Evolutionary conservation across 2,113 vertebrate genomes (phyloP).

Genomic region (Tupaia chinensis): DNA sequence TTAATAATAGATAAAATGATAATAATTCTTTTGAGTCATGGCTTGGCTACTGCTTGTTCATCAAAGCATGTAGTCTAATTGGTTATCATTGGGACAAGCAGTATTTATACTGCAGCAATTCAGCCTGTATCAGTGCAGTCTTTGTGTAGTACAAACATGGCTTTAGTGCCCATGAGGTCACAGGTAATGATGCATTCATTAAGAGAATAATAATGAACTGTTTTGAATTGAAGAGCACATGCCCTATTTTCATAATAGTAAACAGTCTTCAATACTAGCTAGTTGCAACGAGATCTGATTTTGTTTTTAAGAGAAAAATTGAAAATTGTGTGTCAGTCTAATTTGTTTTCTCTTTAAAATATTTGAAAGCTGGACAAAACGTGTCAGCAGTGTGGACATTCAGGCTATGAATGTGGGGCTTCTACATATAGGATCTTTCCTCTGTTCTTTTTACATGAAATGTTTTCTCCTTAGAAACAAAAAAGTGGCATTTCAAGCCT

Average conservation of each 20-base stretch:
- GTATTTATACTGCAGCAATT: neutral
- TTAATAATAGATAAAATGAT: neutral
- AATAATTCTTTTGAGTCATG: neutral
- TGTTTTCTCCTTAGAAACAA: neutral
- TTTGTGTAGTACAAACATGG: fast-evolving
- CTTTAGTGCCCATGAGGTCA: neutral
- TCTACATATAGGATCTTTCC: neutral
- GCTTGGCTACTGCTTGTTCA: neutral
- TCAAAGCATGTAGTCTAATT: neutral
- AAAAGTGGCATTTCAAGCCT: neutral
- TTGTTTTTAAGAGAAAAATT: slow-evolving; percentile 47
- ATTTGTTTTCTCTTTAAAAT: neutral
- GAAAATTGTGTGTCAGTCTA: neutral
- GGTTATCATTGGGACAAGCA: neutral
- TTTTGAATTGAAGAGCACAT: neutral
- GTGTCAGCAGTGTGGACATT: neutral
- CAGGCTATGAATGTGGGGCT: neutral
- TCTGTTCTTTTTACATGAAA: neutral
- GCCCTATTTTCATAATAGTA: neutral
- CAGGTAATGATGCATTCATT: neutral
- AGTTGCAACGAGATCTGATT: neutral
- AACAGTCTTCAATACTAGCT: neutral
- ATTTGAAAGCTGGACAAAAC: slow-evolving; percentile 15
- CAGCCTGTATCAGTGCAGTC: neutral
- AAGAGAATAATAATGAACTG: neutral